Conservation (phyloP, 1,140 invertebrate genomes). For the Parapsyche elsis region DNA sequence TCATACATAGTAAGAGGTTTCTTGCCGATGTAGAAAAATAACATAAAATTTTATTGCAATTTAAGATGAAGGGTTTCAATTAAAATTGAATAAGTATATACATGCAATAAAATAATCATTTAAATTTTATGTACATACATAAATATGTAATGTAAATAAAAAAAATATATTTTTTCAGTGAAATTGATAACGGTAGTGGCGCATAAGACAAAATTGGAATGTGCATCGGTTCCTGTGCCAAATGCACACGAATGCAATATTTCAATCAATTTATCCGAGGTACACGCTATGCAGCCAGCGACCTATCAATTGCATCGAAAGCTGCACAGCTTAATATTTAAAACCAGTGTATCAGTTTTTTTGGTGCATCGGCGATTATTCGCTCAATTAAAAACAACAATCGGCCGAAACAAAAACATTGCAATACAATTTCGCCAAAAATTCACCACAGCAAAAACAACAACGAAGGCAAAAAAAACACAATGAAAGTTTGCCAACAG, state of each 20-base stretch:
- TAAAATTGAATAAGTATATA: no score
- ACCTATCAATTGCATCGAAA: no score
- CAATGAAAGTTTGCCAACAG: slow-evolving; percentile 25
- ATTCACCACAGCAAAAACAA: not conserved
- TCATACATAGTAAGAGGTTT: no score
- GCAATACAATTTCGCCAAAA: not conserved
- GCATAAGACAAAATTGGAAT: not conserved
- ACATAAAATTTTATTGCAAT: no score
- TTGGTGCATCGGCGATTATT: not conserved
- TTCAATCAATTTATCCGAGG: slow-evolving; percentile 6
- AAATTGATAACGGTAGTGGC: not conserved
- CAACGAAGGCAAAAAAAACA: not conserved
- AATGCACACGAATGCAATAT: slow-evolving; percentile 7
- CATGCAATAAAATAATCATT: no score
- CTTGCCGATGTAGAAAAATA: no score
- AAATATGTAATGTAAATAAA: not conserved
- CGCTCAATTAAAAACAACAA: slow-evolving; percentile 23
- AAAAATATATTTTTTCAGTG: not conserved
- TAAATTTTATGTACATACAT: not conserved
- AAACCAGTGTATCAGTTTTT: no score
- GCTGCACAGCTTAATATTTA: no score
- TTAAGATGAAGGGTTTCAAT: no score
- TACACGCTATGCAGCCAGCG: no score
- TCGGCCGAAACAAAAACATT: not conserved
- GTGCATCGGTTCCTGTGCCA: not conserved